phyloP scores from a whole-genome alignment of 2,113 vertebrate genomes.

The Ameiurus melas region DNA sequence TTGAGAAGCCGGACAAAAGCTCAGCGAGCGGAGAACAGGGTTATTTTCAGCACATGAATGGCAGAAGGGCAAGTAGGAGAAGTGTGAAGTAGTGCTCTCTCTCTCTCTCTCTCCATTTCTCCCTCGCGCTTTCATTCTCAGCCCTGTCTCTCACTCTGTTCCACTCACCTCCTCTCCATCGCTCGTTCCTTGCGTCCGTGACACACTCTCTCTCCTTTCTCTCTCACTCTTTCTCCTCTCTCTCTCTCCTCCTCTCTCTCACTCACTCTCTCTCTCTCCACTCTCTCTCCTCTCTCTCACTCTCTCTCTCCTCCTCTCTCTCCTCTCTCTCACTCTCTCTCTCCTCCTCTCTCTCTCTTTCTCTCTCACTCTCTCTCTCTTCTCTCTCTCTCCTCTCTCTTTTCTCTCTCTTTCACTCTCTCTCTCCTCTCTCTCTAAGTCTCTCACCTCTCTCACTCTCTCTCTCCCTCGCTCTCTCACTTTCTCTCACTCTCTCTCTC shows the following conservation, averaged over 20 bases:
- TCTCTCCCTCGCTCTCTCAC: too few species aligned
- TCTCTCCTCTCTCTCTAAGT: too few species aligned
- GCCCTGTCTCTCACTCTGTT: neutral
- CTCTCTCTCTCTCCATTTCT: neutral
- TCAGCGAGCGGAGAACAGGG: neutral
- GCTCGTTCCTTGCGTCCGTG: neutral
- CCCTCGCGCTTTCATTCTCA: neutral
- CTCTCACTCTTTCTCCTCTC: too few species aligned
- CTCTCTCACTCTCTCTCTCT: too few species aligned
- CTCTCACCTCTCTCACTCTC: too few species aligned
- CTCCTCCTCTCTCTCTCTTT: neutral
- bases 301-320: too few species aligned
- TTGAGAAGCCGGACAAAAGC: neutral
- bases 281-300: too few species aligned
- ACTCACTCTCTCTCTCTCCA: too few species aligned
- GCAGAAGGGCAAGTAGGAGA: neutral
- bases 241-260: too few species aligned
- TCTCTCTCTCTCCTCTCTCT: neutral
- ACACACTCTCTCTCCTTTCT: neutral
- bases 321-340: too few species aligned
- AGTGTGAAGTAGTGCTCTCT: neutral
- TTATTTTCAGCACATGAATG: conserved; percentile 3
- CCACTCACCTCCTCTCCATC: neutral
- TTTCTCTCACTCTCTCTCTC: too few species aligned
- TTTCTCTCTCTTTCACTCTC: neutral